phyloP scores from a whole-genome alignment of 2,797 vertebrate species.

The Trachops cirrhosus region DNA sequence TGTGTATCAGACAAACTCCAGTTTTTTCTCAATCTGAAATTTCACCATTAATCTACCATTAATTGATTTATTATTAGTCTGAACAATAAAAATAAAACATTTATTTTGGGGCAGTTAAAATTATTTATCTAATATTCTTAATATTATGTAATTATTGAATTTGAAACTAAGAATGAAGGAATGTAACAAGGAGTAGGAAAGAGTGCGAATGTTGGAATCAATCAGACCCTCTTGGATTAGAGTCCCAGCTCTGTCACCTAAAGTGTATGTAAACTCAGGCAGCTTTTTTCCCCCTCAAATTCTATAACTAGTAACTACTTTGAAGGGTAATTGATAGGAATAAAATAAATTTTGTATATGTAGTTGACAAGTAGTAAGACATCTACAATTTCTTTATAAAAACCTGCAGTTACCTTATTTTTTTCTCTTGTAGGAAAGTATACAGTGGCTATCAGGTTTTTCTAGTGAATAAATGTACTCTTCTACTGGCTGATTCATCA shows the following conservation, averaged over 20 bases:
- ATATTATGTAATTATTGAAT: background rate
- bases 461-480: background rate
- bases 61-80: background rate
- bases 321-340: background rate
- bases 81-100: background rate
- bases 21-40: background rate
- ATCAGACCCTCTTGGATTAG: background rate
- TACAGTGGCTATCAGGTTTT: background rate
- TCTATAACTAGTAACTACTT: background rate
- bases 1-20: background rate
- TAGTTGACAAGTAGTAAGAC: background rate
- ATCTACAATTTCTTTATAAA: background rate
- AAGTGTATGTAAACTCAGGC: background rate
- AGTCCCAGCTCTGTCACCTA: background rate
- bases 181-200: background rate
- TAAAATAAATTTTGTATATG: background rate
- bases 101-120: background rate
- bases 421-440: background rate
- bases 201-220: background rate
- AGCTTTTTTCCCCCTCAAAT: background rate
- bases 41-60: background rate
- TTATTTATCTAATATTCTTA: background rate
- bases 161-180: background rate
- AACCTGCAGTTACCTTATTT: background rate
- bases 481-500: background rate